phyloP scores from a whole-genome alignment of 2,113 vertebrate genomes.

The Ramphastos sulfuratus region DNA sequence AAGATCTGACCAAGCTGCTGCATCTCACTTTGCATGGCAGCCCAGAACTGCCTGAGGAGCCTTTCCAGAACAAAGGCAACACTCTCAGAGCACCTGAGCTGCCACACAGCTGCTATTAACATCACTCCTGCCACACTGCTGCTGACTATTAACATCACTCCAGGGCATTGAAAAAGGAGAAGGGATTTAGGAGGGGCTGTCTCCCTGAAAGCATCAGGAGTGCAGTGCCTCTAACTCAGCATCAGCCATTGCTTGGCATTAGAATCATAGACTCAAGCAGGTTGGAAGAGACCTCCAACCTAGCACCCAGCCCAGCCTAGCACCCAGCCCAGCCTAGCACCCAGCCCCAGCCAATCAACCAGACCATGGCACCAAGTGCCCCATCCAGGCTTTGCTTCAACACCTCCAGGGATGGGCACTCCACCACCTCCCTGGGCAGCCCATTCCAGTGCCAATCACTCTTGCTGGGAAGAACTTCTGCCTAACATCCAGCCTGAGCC shows the following conservation, averaged over 20 bases:
- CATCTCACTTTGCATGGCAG: background rate
- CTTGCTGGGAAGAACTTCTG: too few relatives aligned
- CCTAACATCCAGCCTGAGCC: too few relatives aligned
- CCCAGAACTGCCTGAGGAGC: background rate
- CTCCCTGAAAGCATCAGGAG: background rate
- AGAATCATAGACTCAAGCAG: too few relatives aligned
- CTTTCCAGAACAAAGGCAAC: background rate
- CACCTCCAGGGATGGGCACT: too few relatives aligned
- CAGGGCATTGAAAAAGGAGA: background rate
- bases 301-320: too few relatives aligned
- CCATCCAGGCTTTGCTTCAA: too few relatives aligned
- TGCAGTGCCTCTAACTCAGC: accelerated
- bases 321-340: too few relatives aligned
- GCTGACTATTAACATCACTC: background rate
- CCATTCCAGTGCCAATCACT: too few relatives aligned
- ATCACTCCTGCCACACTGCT: background rate
- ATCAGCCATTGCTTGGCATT: accelerated
- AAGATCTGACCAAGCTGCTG: background rate
- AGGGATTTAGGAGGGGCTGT: background rate
- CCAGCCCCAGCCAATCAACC: too few relatives aligned
- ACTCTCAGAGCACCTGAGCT: background rate
- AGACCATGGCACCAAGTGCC: too few relatives aligned
- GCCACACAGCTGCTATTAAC: background rate
- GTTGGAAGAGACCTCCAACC: too few relatives aligned
- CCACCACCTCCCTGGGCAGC: too few relatives aligned